Evolutionary conservation across 2,797 vertebrate species (phyloP), one percentile per base, ranked within the genome.

Genomic region (Cuniculus paca): DNA sequence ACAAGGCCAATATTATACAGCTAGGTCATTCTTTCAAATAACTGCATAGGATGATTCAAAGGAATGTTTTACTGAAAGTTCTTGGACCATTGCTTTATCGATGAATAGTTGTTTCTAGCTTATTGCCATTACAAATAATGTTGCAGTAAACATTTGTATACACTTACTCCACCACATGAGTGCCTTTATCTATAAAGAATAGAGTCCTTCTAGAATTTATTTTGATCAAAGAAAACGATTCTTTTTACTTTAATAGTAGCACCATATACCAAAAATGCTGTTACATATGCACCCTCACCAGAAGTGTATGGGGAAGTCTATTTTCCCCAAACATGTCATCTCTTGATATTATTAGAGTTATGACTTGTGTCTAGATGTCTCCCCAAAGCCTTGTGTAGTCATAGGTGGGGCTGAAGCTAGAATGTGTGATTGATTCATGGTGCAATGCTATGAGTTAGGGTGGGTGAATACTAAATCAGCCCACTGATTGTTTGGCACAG

Each of bases 121-220:
- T 95, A 94, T 86, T 60, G 39, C 13, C 42, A 56, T 86, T 94
- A 84, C 1, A 87, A 94, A 83, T 42, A 88, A 72, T 39, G 26
- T 77, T 74, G 13, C 20, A 54, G 31, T 54, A 84, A 75, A 79
- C 17, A 86, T 82, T 56, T n/a, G 72, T 95, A 50, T 14, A 50
- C 22, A 56, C 61, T 78, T 92, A 68, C 60, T 24, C 26, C 77
- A 86, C 85, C 26, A 88, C 36, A 48, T 1, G 52, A n/a, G 0
- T 45, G 5, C 17, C 87, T 88, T 87, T 52, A 50, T 48, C 93
- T 91, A 75, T 52, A 26, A 94, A 39, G 28, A 88, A 82, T 1
- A 72, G 45, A 65, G 68, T 94, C 75, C 45, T 89, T 84, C 52
- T 83, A 83, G 70, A 34, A 79, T 80, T 80, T 91, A 77, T 77